Evolutionary conservation across 2,113 vertebrate species (phyloP), one percentile per base, ranked within the genome.

Genomic region (Lichenostomus cassidix): DNA sequence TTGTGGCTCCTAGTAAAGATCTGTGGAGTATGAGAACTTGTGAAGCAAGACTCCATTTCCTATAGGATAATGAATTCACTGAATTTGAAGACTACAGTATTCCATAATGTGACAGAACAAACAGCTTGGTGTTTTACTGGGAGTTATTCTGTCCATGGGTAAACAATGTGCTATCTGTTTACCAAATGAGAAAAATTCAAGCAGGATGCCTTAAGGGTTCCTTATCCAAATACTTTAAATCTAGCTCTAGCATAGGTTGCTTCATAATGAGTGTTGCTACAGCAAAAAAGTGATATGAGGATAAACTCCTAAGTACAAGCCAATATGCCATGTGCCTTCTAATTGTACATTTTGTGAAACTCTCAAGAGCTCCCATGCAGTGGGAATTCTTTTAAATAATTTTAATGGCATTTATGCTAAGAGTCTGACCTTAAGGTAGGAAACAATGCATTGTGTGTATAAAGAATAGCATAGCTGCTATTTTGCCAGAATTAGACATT

Each of bases 401-500:
- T 70, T 78, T 79, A 53, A 41, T 73, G 46, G 70, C 27, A 73
- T 69, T 93, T 68, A 28, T 42, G 67, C 52, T 44, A 37, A 80
- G 79, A 77, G 52, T 71, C 47, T 92, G 52, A 77, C 18, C 22
- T 70, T 70, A 63, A 78, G 56, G 73, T 95, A 59, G 91, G 74
- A 84, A 81, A 28, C 69, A 89, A 53, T 39, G 33, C 22, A 47
- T 35, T 60, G 37, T 19, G 85, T 46, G 19, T 46, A 10, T 69
- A 22, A 64, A 87, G 87, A 88, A 58, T 19, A 83, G 63, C 68
- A 81, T 55, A 91, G 92, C 80, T 93, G 76, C 42, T 92, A 76
- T 90, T 92, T 93, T 84, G 71, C n/a, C 79, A 58, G 67, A 83
- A 64, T 24, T 56, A 46, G 71, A 83, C 55, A 62, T 79, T 47